Conservation (phyloP, 2,113 vertebrate species). For the Myrmophylax atrothorax region DNA sequence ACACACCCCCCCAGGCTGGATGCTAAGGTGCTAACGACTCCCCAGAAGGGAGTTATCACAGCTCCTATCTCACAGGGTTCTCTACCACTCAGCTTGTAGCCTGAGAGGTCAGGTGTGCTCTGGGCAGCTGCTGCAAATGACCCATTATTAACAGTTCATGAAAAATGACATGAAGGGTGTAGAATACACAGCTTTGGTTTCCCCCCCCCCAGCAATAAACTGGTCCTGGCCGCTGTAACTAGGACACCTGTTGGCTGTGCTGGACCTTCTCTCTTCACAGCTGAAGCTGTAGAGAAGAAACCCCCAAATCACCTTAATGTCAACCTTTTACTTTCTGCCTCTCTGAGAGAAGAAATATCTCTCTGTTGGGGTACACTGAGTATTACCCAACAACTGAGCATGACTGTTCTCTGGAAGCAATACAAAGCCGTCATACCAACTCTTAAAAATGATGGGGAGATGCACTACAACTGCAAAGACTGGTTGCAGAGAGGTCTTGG, state of each 20-base stretch:
- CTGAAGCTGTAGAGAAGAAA: neutral
- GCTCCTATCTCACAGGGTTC: too few relatives aligned
- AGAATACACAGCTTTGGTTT: too few relatives aligned
- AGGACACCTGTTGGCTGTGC: accelerated
- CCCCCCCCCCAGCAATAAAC: too few relatives aligned
- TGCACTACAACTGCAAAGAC: accelerated
- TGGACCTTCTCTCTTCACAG: neutral
- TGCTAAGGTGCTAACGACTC: too few relatives aligned
- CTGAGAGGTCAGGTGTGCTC: too few relatives aligned
- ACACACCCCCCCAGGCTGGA: too few relatives aligned
- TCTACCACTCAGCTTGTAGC: too few relatives aligned
- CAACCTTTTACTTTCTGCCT: neutral
- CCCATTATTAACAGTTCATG: too few relatives aligned
- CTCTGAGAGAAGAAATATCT: neutral
- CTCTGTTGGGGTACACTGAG: neutral
- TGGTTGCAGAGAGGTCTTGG: neutral
- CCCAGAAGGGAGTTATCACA: too few relatives aligned
- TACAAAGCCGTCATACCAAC: neutral
- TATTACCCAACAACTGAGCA: neutral
- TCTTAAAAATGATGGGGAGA: neutral
- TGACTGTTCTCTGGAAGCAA: neutral
- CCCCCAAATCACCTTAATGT: neutral
- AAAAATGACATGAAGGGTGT: too few relatives aligned
- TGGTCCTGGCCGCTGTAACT: too few relatives aligned
- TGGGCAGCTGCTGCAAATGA: too few relatives aligned